phyloP scores from a whole-genome alignment of 2,113 vertebrate species.

The Emydura subglobosa region DNA sequence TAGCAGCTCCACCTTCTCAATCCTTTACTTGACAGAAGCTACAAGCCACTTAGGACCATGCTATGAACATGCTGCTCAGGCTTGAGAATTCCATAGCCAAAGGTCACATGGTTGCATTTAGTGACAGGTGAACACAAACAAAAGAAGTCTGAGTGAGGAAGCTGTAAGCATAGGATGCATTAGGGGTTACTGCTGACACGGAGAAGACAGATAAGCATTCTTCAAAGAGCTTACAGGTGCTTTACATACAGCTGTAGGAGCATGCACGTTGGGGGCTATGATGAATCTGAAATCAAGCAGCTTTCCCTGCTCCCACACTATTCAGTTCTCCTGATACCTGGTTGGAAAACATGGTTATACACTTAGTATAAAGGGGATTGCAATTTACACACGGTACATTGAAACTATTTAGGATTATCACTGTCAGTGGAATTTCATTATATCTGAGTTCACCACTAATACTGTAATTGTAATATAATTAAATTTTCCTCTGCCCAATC shows the following conservation, averaged over 20 bases:
- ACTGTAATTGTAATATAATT: not conserved
- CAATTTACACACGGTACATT: not conserved
- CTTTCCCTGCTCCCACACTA: no score
- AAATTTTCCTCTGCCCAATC: not conserved
- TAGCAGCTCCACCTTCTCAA: not conserved
- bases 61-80: rapidly evolving
- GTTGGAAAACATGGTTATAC: not conserved
- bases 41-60: not conserved
- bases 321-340: no score
- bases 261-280: not conserved
- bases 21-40: not conserved
- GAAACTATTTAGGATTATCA: not conserved
- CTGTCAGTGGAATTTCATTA: constrained; percentile 5
- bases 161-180: not conserved
- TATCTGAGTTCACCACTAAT: not conserved
- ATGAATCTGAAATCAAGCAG: not conserved
- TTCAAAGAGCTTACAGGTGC: not conserved
- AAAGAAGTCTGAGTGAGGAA: not conserved
- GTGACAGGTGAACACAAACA: not conserved
- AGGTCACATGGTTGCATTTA: not conserved
- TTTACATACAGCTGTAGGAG: not conserved
- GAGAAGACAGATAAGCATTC: not conserved
- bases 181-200: not conserved
- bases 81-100: not conserved
- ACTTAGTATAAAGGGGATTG: not conserved